Conservation (phyloP, 2,113 vertebrate genomes). For the Piaya cayana region DNA sequence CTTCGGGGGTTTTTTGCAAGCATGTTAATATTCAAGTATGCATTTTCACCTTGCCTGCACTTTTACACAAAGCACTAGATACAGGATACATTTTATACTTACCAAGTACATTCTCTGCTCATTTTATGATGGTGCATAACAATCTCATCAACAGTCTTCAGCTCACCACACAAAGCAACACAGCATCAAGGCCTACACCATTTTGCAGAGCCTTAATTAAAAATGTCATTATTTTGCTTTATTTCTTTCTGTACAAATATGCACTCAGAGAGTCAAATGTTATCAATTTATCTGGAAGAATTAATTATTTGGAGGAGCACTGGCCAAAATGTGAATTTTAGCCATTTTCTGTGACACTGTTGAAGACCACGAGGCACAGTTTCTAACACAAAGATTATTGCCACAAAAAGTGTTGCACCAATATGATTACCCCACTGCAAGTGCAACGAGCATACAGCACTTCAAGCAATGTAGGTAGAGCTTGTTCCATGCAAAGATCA, state of each 20-base stretch:
- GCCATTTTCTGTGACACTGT: background rate
- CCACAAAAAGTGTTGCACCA: background rate
- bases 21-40: accelerated
- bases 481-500: background rate
- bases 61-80: background rate
- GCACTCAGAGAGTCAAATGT: background rate
- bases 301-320: background rate
- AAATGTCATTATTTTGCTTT: background rate
- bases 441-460: background rate
- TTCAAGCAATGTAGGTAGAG: background rate
- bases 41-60: background rate
- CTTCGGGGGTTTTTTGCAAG: too few species aligned
- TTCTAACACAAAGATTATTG: background rate
- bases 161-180: background rate
- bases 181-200: background rate
- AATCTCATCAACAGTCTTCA: background rate
- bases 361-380: background rate
- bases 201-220: background rate
- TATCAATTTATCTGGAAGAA: background rate
- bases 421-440: background rate
- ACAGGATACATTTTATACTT: background rate
- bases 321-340: background rate
- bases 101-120: background rate
- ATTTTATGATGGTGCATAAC: background rate
- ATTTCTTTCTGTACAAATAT: background rate